Evolutionary conservation across 2,888 invertebrate genomes (phyloP).

Genomic region (Balanococcus diminutus): DNA sequence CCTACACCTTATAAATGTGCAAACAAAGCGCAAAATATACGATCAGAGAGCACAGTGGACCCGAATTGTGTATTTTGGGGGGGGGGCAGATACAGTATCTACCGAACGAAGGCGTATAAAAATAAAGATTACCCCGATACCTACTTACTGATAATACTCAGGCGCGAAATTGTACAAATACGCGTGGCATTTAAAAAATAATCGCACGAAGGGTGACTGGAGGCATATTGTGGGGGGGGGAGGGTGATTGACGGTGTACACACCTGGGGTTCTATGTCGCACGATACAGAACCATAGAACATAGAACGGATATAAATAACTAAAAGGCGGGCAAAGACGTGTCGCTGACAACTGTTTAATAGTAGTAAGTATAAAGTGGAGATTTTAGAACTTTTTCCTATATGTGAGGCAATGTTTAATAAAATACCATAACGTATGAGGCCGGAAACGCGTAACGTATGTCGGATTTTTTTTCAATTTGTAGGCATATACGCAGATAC

Average conservation of each 20-base stretch:
- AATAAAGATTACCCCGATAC: too few species aligned
- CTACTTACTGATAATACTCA: not conserved
- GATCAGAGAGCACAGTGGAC: not conserved
- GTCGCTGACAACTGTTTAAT: not conserved
- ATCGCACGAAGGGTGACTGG: too few species aligned
- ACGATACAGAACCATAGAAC: not conserved
- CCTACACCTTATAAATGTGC: too few species aligned
- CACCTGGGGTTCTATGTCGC: not conserved
- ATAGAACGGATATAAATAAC: not conserved
- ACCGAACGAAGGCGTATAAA: too few species aligned
- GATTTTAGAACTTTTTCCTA: not conserved
- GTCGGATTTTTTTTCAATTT: not conserved
- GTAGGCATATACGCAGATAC: not conserved
- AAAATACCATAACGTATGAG: not conserved
- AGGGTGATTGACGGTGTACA: not conserved
- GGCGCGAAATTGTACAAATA: not conserved
- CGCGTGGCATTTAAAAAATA: not conserved
- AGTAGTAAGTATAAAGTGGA: not conserved
- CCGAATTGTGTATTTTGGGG: not conserved
- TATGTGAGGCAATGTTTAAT: not conserved
- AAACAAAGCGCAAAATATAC: not conserved
- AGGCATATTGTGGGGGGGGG: not conserved
- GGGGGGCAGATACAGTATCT: too few species aligned
- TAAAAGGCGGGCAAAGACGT: not conserved
- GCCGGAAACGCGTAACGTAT: not conserved